phyloP scores from a whole-genome alignment of 2,888 invertebrate species.

The Drosophila nigricruria region DNA sequence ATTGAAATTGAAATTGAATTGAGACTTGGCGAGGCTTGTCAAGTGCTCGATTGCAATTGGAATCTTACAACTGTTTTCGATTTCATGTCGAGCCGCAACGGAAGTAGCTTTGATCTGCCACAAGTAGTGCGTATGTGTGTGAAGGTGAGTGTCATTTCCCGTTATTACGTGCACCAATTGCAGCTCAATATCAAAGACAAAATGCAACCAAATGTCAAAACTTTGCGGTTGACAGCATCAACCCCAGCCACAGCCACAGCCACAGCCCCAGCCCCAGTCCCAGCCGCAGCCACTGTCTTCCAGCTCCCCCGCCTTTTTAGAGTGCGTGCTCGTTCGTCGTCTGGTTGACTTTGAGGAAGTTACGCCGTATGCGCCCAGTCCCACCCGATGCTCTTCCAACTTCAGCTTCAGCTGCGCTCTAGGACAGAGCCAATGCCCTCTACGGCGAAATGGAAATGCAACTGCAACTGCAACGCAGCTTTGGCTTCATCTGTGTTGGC shows the following conservation, averaged over 20 bases:
- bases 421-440: conserved; percentile 46
- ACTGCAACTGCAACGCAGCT: conserved; percentile 42
- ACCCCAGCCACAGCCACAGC: not conserved
- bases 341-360: conserved; percentile 53
- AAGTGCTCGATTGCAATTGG: conserved; percentile 22
- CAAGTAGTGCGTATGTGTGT: conserved; percentile 9
- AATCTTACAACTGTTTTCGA: conserved; percentile 14
- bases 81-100: conserved; percentile 21
- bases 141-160: conserved; percentile 46
- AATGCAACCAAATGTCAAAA: conserved; percentile 57
- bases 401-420: conserved; percentile 26
- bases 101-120: conserved; percentile 28
- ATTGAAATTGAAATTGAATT: conserved; percentile 2
- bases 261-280: not conserved
- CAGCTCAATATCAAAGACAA: conserved; percentile 57
- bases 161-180: conserved; percentile 52
- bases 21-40: conserved; percentile 1
- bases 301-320: not conserved
- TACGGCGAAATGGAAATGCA: conserved; percentile 27
- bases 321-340: conserved; percentile 39
- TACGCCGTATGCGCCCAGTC: conserved; percentile 38
- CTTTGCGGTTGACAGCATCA: conserved; percentile 51
- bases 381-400: conserved; percentile 2
- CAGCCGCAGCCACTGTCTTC: not conserved
- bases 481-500: conserved; percentile 34